phyloP scores from a whole-genome alignment of 2,888 invertebrate species.

The Watsonalla binaria region DNA sequence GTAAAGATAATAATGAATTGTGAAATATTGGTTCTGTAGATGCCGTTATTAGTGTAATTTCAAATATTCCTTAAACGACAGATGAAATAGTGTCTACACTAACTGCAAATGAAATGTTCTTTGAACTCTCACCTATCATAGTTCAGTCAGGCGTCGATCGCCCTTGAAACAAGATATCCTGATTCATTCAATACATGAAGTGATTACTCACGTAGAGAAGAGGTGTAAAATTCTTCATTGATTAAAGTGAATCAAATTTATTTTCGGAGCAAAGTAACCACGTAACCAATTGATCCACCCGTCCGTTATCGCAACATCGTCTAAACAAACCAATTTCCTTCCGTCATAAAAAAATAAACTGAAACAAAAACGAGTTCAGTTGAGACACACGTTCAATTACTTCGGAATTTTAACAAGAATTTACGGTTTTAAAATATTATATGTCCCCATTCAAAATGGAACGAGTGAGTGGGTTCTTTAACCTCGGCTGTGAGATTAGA shows the following conservation, averaged over 20 bases:
- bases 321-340: conserved; percentile 7
- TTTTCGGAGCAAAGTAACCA: neutral
- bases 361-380: conserved; percentile 7
- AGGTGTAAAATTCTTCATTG: neutral
- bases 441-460: neutral
- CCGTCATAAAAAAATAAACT: conserved; percentile 19
- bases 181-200: neutral
- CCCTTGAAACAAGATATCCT: neutral
- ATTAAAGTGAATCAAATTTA: neutral
- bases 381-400: conserved; percentile 13
- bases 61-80: too few relatives aligned
- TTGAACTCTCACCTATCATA: too few relatives aligned
- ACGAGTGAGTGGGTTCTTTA: neutral
- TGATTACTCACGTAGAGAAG: neutral
- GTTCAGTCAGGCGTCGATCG: too few relatives aligned
- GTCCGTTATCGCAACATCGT: neutral
- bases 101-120: too few relatives aligned
- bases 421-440: neutral
- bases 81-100: too few relatives aligned
- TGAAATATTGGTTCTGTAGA: too few relatives aligned
- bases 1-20: too few relatives aligned
- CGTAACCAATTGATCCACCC: neutral
- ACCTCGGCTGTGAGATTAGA: neutral
- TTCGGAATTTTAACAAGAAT: conserved; percentile 10
- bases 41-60: too few relatives aligned